These are phyloP conservation scores for Lanistes nyassanus DNA, from an alignment of 1,140 invertebrate species.

Conservation along the genomic window DNA sequence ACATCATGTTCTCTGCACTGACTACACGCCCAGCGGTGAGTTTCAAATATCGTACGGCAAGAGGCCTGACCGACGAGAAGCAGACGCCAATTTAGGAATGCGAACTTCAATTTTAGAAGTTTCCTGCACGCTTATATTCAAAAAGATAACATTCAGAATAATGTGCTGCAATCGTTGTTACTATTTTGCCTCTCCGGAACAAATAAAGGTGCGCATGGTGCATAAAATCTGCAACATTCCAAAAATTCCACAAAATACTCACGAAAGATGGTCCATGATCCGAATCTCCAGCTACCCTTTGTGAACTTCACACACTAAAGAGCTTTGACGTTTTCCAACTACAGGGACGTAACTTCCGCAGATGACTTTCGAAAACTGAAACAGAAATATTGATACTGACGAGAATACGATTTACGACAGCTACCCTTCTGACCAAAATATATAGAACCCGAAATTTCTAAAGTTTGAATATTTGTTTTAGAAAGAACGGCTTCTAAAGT, in stretches of 20 bases:
- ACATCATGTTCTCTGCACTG: too few species aligned
- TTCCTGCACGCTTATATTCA: not conserved
- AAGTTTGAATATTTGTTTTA: not conserved
- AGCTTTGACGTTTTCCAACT: not conserved
- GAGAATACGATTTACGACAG: not conserved
- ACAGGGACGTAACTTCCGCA: constrained; percentile 4
- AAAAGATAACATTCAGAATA: not conserved
- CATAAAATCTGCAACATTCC: constrained; percentile 15
- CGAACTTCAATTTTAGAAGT: not conserved
- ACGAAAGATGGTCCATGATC: constrained; percentile 30
- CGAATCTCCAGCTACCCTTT: constrained; percentile 26
- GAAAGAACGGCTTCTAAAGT: too few species aligned
- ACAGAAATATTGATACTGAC: not conserved
- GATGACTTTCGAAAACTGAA: not conserved
- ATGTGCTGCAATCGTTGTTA: too few species aligned
- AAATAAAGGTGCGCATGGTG: not conserved
- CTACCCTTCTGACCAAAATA: not conserved
- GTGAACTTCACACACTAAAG: constrained; percentile 2
- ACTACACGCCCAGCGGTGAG: too few species aligned
- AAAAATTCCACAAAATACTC: constrained; percentile 27
- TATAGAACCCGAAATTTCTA: not conserved
- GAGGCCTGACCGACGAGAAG: too few species aligned
- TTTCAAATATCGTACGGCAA: not conserved
- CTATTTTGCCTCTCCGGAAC: not conserved
- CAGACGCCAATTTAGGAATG: constrained; percentile 1